phyloP scores from a whole-genome alignment of 1,140 invertebrate species.

The Anadara kagoshimensis region DNA sequence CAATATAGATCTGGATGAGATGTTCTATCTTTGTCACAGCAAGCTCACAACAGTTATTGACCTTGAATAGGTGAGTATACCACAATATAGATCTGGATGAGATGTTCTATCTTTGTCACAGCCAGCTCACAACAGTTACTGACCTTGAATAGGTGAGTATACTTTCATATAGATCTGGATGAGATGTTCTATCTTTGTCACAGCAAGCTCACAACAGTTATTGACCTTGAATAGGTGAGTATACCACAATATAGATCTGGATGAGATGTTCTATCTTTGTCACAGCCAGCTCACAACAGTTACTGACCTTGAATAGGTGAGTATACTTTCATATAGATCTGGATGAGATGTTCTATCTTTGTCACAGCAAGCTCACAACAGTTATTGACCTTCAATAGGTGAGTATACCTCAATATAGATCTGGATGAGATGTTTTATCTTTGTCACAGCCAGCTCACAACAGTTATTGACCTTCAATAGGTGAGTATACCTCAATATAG shows the following conservation, averaged over 20 bases:
- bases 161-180: no score
- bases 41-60: conserved; percentile 34
- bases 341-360: no score
- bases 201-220: neutral
- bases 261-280: no score
- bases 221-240: neutral
- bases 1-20: conserved; percentile 55
- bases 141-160: neutral
- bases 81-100: neutral
- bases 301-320: neutral
- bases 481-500: no score
- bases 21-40: conserved; percentile 45
- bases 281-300: neutral
- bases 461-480: neutral
- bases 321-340: no score
- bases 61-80: conserved; percentile 37
- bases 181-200: no score
- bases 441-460: no score
- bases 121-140: neutral
- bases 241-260: neutral
- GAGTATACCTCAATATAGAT: neutral
- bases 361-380: neutral
- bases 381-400: neutral
- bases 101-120: no score
- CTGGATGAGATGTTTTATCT: no score